A percentile compares a stretch with the other conserved stretches of the same genome.
These are phyloP conservation scores for Celastrina argiolus DNA, from an alignment of 2,888 invertebrate species.

Conservation along the genomic window DNA sequence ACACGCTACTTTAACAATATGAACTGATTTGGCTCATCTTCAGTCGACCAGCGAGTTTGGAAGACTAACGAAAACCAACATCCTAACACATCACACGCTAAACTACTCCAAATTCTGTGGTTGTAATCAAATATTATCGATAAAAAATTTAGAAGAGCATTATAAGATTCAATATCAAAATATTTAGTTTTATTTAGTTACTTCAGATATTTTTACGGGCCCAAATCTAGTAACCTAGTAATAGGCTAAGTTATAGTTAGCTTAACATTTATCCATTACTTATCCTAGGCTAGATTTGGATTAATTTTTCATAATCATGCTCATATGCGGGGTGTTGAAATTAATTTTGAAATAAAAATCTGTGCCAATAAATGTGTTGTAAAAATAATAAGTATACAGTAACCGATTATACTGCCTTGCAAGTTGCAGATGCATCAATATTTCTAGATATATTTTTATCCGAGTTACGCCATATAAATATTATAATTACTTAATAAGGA, in stretches of 20 bases:
- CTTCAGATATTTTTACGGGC: too few relatives aligned
- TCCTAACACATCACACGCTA: conserved; percentile 22
- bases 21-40: conserved; percentile 35
- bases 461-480: background rate
- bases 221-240: too few relatives aligned
- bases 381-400: too few relatives aligned
- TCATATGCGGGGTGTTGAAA: too few relatives aligned
- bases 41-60: conserved; percentile 66
- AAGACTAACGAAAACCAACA: conserved; percentile 57
- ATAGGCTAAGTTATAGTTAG: too few relatives aligned
- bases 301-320: too few relatives aligned
- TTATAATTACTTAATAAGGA: background rate
- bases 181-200: too few relatives aligned
- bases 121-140: conserved; percentile 15
- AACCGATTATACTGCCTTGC: background rate
- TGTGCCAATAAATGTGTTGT: too few relatives aligned
- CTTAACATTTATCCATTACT: too few relatives aligned
- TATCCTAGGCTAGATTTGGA: too few relatives aligned
- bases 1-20: background rate
- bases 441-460: background rate
- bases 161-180: too few relatives aligned
- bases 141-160: background rate
- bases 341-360: too few relatives aligned
- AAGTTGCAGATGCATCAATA: background rate
- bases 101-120: conserved; percentile 24